Evolutionary conservation across 2,888 invertebrate genomes (phyloP).

Genomic region (Opisthograptis luteolata): DNA sequence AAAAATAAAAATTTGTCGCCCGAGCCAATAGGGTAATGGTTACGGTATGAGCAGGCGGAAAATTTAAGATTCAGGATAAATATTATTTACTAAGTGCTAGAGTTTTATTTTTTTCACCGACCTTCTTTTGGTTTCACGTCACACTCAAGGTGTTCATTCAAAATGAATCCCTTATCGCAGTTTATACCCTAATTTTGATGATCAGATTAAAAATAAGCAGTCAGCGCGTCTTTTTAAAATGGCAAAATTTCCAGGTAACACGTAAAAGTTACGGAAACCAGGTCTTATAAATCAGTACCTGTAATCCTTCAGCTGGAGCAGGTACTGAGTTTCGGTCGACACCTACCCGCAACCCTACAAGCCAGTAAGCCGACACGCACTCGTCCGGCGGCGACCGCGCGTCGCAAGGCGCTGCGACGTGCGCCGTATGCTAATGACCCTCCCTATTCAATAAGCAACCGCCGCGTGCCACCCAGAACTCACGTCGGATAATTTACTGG

Average conservation of each 20-base stretch:
- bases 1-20: conserved; percentile 83
- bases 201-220: too few species aligned
- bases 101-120: background rate
- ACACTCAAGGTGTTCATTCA: too few species aligned
- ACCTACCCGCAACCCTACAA: too few species aligned
- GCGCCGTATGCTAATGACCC: conserved; percentile 79
- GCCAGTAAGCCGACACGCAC: conserved; percentile 38
- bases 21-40: conserved; percentile 80
- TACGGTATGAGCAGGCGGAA: conserved; percentile 72
- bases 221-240: too few species aligned
- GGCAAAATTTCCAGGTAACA: too few species aligned
- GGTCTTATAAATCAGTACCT: conserved; percentile 14
- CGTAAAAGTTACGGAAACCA: too few species aligned
- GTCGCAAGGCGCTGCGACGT: conserved; percentile 72
- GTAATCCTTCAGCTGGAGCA: background rate
- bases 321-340: too few species aligned
- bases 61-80: conserved; percentile 52
- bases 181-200: conserved; percentile 29
- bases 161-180: too few species aligned
- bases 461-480: conserved; percentile 81
- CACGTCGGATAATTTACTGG: conserved; percentile 85
- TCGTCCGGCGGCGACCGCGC: conserved; percentile 35
- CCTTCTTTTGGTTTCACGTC: too few species aligned
- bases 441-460: conserved; percentile 84
- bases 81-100: conserved; percentile 1